Conservation (phyloP, 2,113 vertebrate species). For the Pelecanus crispus region DNA sequence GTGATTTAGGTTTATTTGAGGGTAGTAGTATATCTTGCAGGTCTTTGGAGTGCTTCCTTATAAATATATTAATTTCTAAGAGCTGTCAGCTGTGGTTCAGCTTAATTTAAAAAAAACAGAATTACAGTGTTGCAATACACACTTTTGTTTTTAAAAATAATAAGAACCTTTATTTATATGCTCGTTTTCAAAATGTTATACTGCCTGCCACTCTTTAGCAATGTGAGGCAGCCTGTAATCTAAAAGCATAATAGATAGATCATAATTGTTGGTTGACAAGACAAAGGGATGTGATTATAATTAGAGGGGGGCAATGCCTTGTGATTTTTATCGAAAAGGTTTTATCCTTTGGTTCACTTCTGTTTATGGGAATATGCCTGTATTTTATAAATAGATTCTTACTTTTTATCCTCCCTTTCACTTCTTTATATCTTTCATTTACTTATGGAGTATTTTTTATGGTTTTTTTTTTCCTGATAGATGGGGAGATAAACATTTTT, state of each 20-base stretch:
- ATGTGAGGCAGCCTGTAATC: not conserved
- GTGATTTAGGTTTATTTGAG: not conserved
- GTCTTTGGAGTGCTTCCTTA: not conserved
- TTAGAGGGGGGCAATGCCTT: not conserved
- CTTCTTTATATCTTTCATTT: slow-evolving; percentile 14
- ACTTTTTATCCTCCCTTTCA: not conserved
- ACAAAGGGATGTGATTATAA: not conserved
- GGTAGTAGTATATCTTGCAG: not conserved
- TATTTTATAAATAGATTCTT: not conserved
- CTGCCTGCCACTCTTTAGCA: not conserved
- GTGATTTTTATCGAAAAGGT: not conserved
- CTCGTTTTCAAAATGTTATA: not conserved
- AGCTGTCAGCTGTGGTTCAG: not conserved
- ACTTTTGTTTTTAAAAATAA: not conserved
- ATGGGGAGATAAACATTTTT: not conserved
- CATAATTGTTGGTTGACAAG: not conserved
- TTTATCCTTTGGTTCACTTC: not conserved
- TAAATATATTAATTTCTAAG: not conserved
- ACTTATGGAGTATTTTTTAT: not conserved
- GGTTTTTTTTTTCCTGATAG: not conserved
- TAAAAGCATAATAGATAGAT: not conserved
- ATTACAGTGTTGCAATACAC: not conserved
- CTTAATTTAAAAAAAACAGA: not conserved
- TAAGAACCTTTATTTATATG: not conserved
- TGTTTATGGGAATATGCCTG: not conserved